Evolutionary conservation across 2,797 vertebrate genomes (phyloP), one percentile per base, ranked within the genome.

Genomic region (Falco concolor): DNA sequence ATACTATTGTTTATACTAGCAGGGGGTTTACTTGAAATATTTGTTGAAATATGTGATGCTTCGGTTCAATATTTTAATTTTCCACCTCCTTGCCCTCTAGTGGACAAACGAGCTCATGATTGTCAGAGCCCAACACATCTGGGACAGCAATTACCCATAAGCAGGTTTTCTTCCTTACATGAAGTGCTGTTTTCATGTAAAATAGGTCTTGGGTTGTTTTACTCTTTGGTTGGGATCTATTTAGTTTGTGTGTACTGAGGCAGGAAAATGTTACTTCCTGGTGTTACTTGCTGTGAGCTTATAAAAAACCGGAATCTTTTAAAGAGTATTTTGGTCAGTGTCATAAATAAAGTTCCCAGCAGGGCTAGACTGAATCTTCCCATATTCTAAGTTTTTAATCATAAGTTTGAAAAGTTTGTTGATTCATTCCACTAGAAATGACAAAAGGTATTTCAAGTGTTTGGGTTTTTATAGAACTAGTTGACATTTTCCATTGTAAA

Each of bases 1-100:
- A 27, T n/a, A 10, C 44, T 84, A 34, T 56, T 75, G 8, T 44
- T 77, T 68, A 69, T 67, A 54, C 25, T 73, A 21, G 24, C 38
- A 61, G 18, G 24, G 81, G 16, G 78, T 94, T 93, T 49, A 28
- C 36, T 90, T 79, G 28, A 69, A 79, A 42, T 80, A 42, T 82
- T 83, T 90, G 27, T 91, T 64, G 42, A 87, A 77, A 42, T 45
- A 72, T 13, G 3, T 34, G 36, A 56, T 42, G 10, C 40, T 82
- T 89, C 67, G 22, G 12, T 73, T 72, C 28, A 64, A 5, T 65
- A 78, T 90, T 89, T 93, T 84, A 44, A 60, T 92, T 95, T 92
- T 52, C 68, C 42, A 74, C 18, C 68, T 90, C 36, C 73, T 84
- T 93, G 91, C 86, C 87, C 94, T 87, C 90, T 95, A 93, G 90